Evolutionary conservation across 1,140 invertebrate species (phyloP).

Genomic region (Sipha flava): DNA sequence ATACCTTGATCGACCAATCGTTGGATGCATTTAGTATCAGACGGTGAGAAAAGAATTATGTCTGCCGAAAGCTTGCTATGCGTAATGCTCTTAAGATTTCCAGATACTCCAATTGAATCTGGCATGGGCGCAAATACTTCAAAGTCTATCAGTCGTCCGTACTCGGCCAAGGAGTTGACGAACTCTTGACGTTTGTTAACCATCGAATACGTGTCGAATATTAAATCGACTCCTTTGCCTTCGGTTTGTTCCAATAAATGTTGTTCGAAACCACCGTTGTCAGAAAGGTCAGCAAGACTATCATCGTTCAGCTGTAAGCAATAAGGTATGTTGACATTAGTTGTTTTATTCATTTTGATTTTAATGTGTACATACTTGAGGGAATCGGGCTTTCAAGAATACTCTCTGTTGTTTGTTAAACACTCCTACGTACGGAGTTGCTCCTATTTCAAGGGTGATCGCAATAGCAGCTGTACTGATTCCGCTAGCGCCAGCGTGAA

Average conservation of each 20-base stretch:
- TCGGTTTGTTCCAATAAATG: slow-evolving; percentile 17
- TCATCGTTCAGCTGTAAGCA: not conserved
- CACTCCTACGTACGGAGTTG: slow-evolving; percentile 10
- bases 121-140: not conserved
- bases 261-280: slow-evolving; percentile 15
- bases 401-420: not conserved
- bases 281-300: not conserved
- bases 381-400: slow-evolving; percentile 13
- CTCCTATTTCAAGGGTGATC: not conserved
- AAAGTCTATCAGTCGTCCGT: not conserved
- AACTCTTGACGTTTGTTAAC: slow-evolving; percentile 9
- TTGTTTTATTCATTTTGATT: not conserved
- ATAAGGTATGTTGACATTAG: too few species aligned
- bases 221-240: slow-evolving; percentile 18
- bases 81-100: not conserved
- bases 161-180: not conserved
- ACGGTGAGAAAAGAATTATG: not conserved
- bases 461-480: not conserved
- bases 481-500: slow-evolving; percentile 17
- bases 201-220: slow-evolving; percentile 17
- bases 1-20: slow-evolving; percentile 7
- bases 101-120: slow-evolving; percentile 10
- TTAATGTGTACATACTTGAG: not conserved
- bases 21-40: slow-evolving; percentile 19
- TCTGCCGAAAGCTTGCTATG: not conserved